phyloP scores from a whole-genome alignment of 1,140 invertebrate species.

The Pseudachorutes palmiensis region DNA sequence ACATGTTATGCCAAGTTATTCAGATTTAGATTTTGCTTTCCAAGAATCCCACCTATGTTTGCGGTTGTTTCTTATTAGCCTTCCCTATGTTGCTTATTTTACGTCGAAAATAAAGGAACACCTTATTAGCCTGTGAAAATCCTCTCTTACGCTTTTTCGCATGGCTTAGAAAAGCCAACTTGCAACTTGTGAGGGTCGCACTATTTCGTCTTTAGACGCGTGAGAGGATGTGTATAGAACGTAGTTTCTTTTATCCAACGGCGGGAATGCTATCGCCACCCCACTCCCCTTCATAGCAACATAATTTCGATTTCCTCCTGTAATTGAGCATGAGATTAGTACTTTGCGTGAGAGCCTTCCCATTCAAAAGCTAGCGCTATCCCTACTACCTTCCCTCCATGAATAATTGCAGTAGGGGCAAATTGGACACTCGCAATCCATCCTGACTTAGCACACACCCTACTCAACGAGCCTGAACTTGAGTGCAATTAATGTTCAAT shows the following conservation, averaged over 20 bases:
- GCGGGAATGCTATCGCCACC: too few species aligned
- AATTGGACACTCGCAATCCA: not conserved
- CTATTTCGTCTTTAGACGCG: too few species aligned
- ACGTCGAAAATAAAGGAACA: too few species aligned
- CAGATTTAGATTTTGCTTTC: too few species aligned
- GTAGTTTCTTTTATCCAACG: not conserved
- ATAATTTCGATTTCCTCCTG: conserved; percentile 11
- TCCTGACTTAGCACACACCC: not conserved
- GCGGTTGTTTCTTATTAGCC: too few species aligned
- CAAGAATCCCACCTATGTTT: too few species aligned
- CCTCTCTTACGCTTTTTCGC: too few species aligned
- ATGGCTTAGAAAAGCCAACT: too few species aligned
- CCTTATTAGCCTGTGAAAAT: too few species aligned
- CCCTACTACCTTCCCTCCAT: not conserved
- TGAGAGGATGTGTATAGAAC: not conserved
- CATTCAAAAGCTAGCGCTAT: not conserved
- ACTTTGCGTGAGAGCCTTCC: not conserved
- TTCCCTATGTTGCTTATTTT: too few species aligned
- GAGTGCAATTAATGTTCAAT: not conserved
- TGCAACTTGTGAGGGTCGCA: too few species aligned
- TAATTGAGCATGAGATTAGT: conserved; percentile 18
- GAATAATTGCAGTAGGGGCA: conserved; percentile 2
- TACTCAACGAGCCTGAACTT: not conserved
- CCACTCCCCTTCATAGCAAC: not conserved
- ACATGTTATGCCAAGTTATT: too few species aligned